Conservation (phyloP, 2,797 vertebrate species). For the Molossus molossus region DNA sequence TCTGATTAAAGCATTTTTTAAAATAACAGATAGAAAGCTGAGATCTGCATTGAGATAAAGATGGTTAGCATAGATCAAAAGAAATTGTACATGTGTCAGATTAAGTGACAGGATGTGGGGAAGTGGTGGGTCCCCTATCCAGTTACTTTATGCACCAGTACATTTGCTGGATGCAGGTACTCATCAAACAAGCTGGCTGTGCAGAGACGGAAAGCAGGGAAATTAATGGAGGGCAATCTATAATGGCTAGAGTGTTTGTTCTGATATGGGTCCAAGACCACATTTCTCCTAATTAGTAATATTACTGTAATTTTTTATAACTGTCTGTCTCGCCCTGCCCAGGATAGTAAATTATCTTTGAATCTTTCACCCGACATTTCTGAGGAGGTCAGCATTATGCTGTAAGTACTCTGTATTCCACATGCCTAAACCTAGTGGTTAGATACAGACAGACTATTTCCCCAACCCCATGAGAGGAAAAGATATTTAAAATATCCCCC, state of each 20-base stretch:
- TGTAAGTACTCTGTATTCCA: conserved; percentile 55
- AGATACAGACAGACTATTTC: conserved; percentile 2
- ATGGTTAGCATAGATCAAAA: conserved; percentile 88
- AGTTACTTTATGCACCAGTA: conserved; percentile 83
- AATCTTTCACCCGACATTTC: conserved; percentile 80
- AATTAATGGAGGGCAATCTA: conserved; percentile 81
- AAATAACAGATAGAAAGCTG: conserved; percentile 86
- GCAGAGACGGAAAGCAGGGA: conserved; percentile 67
- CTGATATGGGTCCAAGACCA: conserved; percentile 77
- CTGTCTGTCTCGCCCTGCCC: conserved; percentile 72
- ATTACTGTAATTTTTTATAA: conserved; percentile 79
- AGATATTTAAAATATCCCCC: conserved; percentile 1
- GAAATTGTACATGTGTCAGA: conserved; percentile 84
- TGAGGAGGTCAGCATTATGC: conserved; percentile 62
- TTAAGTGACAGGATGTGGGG: conserved; percentile 89
- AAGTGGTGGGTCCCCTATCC: conserved; percentile 81
- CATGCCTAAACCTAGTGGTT: conserved; percentile 62
- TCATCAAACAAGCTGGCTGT: conserved; percentile 58
- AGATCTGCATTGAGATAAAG: conserved; percentile 89
- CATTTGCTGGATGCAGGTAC: conserved; percentile 81
- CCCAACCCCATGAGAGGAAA: background rate
- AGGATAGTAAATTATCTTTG: conserved; percentile 78
- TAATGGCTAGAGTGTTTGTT: conserved; percentile 77
- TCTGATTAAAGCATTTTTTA: conserved; percentile 90
- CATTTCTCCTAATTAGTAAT: conserved; percentile 82